phyloP scores from a whole-genome alignment of 1,140 invertebrate species.

The Lineus longissimus region DNA sequence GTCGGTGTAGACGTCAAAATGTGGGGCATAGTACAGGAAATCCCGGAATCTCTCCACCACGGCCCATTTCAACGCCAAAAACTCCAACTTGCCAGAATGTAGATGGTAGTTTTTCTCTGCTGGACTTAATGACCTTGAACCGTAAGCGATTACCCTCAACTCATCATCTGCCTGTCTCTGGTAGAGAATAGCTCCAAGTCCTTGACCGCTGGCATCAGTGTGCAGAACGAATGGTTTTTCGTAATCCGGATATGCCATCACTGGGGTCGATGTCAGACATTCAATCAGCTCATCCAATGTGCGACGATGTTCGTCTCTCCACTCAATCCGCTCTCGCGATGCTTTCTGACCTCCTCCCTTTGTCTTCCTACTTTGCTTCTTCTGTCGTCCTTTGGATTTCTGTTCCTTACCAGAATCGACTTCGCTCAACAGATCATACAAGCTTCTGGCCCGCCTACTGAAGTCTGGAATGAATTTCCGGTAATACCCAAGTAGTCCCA shows the following conservation, averaged over 20 bases:
- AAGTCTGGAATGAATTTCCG: constrained; percentile 44
- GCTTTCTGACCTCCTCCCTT: constrained; percentile 8
- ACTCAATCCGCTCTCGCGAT: constrained; percentile 9
- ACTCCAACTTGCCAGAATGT: constrained; percentile 21
- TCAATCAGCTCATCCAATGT: constrained; percentile 29
- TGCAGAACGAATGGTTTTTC: too few relatives aligned
- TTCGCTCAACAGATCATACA: too few relatives aligned
- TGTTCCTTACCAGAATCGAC: constrained; percentile 23
- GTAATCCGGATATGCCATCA: too few relatives aligned
- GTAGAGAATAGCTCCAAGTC: constrained; percentile 51
- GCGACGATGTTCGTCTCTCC: constrained; percentile 11
- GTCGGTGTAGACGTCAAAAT: constrained; percentile 16
- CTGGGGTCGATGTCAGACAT: constrained; percentile 21
- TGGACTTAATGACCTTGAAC: constrained; percentile 18
- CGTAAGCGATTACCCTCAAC: constrained; percentile 26
- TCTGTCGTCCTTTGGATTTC: neutral
- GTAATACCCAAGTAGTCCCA: constrained; percentile 55
- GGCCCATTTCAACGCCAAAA: constrained; percentile 21
- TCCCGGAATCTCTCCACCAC: constrained; percentile 8
- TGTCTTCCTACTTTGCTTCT: constrained; percentile 7
- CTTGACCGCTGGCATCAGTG: too few relatives aligned
- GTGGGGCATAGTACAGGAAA: constrained; percentile 17
- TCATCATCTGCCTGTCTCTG: constrained; percentile 31
- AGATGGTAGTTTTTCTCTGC: constrained; percentile 18
- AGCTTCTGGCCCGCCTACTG: constrained; percentile 26